Percentiles rank a stretch among this genome's conserved stretches.
Conservation (phyloP, 2,797 vertebrate species). For the Enoplosus armatus region DNA sequence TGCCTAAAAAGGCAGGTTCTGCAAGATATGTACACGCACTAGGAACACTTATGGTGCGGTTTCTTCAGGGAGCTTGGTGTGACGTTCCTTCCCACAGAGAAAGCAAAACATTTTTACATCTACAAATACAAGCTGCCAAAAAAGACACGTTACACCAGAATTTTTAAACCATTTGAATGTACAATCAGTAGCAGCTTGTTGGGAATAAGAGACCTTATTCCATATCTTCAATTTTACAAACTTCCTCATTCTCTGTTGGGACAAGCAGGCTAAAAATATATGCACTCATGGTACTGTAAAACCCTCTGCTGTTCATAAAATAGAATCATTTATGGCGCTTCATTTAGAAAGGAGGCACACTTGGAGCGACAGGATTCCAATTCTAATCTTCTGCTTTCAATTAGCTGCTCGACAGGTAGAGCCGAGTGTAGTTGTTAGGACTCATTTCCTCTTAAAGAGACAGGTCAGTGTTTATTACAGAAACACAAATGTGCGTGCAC, state of each 20-base stretch:
- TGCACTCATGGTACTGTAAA: slow-evolving; percentile 16
- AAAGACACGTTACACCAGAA: background rate
- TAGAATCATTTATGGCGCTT: slow-evolving; percentile 36
- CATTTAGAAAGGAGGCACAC: slow-evolving; percentile 26
- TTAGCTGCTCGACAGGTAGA: slow-evolving; percentile 36
- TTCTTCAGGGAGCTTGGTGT: slow-evolving; percentile 14
- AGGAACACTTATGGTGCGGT: background rate
- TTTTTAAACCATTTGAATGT: background rate
- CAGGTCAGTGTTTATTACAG: slow-evolving; percentile 20
- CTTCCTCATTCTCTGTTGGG: background rate
- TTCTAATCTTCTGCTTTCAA: slow-evolving; percentile 33
- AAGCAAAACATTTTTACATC: slow-evolving; percentile 22
- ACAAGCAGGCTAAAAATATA: slow-evolving; percentile 31
- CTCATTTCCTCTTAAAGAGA: slow-evolving; percentile 32
- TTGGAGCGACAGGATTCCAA: slow-evolving; percentile 15
- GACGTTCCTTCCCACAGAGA: background rate
- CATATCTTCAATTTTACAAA: slow-evolving; percentile 20
- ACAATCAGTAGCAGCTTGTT: slow-evolving; percentile 20
- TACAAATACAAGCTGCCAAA: slow-evolving; percentile 9
- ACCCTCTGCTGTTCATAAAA: slow-evolving; percentile 24
- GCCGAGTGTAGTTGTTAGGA: background rate
- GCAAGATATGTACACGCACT: background rate
- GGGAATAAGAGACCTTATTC: slow-evolving; percentile 5
- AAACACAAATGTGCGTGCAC: background rate
- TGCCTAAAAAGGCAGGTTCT: background rate